These are phyloP conservation scores for Stichopus chloronotus DNA, from an alignment of 35 echinoderm and acorn worm genomes.

Conservation along the genomic window DNA sequence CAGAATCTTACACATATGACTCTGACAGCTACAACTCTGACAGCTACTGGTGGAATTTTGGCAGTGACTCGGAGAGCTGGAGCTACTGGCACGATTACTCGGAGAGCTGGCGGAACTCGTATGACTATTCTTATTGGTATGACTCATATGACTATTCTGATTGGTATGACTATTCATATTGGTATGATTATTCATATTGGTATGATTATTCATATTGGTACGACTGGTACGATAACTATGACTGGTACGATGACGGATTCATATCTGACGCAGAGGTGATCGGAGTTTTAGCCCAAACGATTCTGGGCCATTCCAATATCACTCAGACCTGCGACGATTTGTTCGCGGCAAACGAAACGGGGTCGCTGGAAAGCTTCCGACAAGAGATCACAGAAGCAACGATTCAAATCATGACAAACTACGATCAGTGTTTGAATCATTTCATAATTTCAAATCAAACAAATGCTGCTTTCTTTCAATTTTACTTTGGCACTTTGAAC, in stretches of 20 bases:
- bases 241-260: neutral
- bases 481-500: neutral
- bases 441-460: neutral
- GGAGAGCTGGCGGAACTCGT: neutral
- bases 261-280: neutral
- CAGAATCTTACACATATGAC: neutral
- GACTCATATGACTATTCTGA: neutral
- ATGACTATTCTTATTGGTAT: conserved; percentile 13
- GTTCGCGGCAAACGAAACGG: conserved; percentile 22
- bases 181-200: neutral
- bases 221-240: neutral
- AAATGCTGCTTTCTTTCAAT: neutral
- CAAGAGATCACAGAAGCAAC: neutral
- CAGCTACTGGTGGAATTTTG: neutral
- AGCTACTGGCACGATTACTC: neutral
- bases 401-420: neutral
- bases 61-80: no score
- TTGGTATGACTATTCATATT: neutral
- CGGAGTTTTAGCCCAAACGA: conserved; percentile 2
- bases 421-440: neutral
- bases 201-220: neutral
- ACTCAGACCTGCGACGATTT: neutral
- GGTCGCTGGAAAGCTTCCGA: neutral
- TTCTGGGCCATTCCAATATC: neutral
- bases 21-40: neutral